phyloP scores from a whole-genome alignment of 2,113 vertebrate species.

The Spea bombifrons region DNA sequence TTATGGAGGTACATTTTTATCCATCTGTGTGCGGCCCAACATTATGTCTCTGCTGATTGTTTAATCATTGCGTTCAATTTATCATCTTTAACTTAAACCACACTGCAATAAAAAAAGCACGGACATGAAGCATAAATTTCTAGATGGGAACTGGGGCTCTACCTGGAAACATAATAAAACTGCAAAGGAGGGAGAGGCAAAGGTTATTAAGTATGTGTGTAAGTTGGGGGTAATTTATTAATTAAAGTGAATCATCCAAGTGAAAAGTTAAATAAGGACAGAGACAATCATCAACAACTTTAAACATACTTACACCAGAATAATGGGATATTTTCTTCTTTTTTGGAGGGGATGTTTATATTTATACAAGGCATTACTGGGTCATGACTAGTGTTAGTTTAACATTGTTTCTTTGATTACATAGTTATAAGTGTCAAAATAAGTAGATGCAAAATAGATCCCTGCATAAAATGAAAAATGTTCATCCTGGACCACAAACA shows the following conservation, averaged over 20 bases:
- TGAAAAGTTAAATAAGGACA: conserved; percentile 33
- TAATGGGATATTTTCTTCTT: neutral
- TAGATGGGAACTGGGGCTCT: neutral
- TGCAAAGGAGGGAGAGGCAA: neutral
- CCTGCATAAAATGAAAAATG: too few species aligned
- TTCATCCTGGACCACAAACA: too few species aligned
- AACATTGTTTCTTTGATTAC: conserved; percentile 36
- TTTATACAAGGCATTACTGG: conserved; percentile 20
- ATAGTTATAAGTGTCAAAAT: conserved; percentile 30
- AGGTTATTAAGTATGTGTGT: neutral
- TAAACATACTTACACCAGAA: neutral
- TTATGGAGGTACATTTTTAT: conserved; percentile 21
- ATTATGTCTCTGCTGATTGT: conserved; percentile 1
- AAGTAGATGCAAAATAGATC: conserved; percentile 23
- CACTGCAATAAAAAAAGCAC: neutral
- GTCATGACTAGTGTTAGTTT: conserved; percentile 1
- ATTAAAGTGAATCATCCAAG: neutral
- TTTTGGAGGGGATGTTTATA: conserved; percentile 13
- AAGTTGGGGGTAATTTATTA: neutral
- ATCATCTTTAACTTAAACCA: neutral
- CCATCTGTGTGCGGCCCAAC: conserved; percentile 23
- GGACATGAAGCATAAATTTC: neutral
- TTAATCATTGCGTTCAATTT: conserved; percentile 2
- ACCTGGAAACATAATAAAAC: neutral
- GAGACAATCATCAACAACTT: conserved; percentile 24